phyloP scores from a whole-genome alignment of 2,888 invertebrate species.

The Corythucha ciliata region DNA sequence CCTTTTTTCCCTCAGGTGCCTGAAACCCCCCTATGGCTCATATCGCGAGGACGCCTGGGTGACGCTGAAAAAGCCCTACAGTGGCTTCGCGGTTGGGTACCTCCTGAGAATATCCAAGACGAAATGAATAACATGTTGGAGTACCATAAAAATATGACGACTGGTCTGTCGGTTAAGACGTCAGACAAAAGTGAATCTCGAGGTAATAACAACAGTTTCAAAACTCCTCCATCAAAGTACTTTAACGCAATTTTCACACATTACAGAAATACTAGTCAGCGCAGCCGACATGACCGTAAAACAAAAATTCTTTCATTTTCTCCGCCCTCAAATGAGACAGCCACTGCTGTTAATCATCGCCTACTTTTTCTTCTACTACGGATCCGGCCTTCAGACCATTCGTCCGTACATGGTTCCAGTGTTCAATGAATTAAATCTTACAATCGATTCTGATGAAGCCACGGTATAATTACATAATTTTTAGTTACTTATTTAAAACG shows the following conservation, averaged over 20 bases:
- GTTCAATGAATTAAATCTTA: slow-evolving; percentile 41
- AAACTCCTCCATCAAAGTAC: background rate
- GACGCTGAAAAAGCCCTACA: slow-evolving; percentile 49
- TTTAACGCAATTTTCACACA: background rate
- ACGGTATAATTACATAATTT: slow-evolving; percentile 41
- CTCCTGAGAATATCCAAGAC: slow-evolving; percentile 45
- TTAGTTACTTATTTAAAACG: background rate
- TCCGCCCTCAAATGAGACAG: slow-evolving; percentile 47
- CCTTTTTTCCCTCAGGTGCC: slow-evolving; percentile 44
- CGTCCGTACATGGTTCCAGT: slow-evolving; percentile 47
- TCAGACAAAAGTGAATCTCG: slow-evolving; percentile 8
- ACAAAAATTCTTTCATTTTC: slow-evolving; percentile 18
- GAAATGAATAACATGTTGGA: slow-evolving; percentile 46
- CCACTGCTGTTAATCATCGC: slow-evolving; percentile 47
- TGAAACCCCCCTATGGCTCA: slow-evolving; percentile 51
- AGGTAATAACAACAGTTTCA: slow-evolving; percentile 2
- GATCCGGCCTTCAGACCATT: slow-evolving; percentile 40
- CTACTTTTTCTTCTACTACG: slow-evolving; percentile 48
- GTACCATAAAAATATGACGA: slow-evolving; percentile 40
- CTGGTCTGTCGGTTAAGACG: slow-evolving; percentile 16
- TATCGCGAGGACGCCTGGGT: slow-evolving; percentile 48
- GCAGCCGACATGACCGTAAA: slow-evolving; percentile 13
- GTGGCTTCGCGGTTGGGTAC: slow-evolving; percentile 49
- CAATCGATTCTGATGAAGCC: slow-evolving; percentile 42
- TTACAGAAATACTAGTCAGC: slow-evolving; percentile 17